Evolutionary conservation across 2,113 vertebrate genomes (phyloP).

Genomic region (Cebus imitator): DNA sequence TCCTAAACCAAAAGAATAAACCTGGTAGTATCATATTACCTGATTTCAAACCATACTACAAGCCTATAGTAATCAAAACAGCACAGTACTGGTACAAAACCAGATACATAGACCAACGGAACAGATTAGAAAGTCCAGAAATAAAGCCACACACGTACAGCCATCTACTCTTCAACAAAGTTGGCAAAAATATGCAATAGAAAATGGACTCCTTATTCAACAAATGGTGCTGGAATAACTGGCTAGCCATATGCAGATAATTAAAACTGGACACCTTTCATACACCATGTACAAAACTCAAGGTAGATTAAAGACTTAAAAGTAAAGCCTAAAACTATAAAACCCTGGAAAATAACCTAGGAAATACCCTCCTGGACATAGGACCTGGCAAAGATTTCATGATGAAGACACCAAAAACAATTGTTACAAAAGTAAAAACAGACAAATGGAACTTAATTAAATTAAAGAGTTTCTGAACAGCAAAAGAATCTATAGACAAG

Average conservation of each 20-base stretch:
- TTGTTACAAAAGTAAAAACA: not conserved
- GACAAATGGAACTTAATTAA: not conserved
- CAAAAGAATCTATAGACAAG: too few relatives aligned
- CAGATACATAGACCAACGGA: not conserved
- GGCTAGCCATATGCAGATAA: not conserved
- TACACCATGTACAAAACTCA: not conserved
- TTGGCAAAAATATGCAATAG: not conserved
- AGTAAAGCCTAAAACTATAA: not conserved
- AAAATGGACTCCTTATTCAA: not conserved
- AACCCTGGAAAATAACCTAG: not conserved
- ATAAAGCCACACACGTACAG: not conserved
- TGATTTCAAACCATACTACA: not conserved
- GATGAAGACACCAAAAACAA: not conserved
- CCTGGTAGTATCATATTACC: not conserved
- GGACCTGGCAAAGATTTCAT: not conserved
- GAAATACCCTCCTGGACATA: not conserved
- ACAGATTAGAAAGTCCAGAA: not conserved
- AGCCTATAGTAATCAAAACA: not conserved
- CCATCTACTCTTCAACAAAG: not conserved
- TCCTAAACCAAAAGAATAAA: not conserved
- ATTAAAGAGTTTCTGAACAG: not conserved
- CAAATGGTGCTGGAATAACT: not conserved
- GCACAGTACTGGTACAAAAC: not conserved
- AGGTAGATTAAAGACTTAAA: not conserved
- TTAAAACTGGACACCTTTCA: not conserved